Evolutionary conservation across 2,888 invertebrate genomes (phyloP).

Genomic region (Fragum fragum): DNA sequence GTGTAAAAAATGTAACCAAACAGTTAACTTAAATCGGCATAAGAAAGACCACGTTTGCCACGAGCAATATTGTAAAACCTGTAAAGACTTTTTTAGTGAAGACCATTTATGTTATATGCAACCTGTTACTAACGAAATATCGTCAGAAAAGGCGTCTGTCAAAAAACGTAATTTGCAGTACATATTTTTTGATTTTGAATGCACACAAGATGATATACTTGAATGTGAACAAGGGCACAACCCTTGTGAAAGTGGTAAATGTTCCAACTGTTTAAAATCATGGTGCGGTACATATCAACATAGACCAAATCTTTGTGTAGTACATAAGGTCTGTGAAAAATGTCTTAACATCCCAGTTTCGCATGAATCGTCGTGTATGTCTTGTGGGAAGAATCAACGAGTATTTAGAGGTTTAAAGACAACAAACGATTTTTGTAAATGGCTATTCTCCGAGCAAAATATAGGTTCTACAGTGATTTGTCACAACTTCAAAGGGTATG

Average conservation of each 20-base stretch:
- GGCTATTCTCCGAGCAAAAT: conserved; percentile 60
- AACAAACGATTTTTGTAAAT: conserved; percentile 52
- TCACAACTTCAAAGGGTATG: conserved; percentile 65
- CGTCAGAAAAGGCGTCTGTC: too few relatives aligned
- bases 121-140: conserved; percentile 26
- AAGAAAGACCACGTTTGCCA: conserved; percentile 39
- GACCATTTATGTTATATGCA: conserved; percentile 52
- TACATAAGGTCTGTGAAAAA: not conserved
- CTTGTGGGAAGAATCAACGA: conserved; percentile 51
- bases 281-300: conserved; percentile 30
- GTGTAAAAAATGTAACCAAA: conserved; percentile 42
- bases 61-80: conserved; percentile 41
- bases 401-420: conserved; percentile 34
- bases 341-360: conserved; percentile 38
- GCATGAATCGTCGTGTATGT: conserved; percentile 10
- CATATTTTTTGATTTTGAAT: conserved; percentile 60
- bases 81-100: conserved; percentile 47
- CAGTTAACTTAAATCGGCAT: conserved; percentile 26
- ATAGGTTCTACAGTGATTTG: conserved; percentile 51
- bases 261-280: conserved; percentile 25
- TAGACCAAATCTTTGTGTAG: too few relatives aligned
- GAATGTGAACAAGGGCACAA: conserved; percentile 37
- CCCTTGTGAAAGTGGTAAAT: not conserved
- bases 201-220: conserved; percentile 32
- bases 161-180: conserved; percentile 19